Evolutionary conservation across 2,797 vertebrate genomes (phyloP).

Genomic region (Schizopygopsis pylzovi): DNA sequence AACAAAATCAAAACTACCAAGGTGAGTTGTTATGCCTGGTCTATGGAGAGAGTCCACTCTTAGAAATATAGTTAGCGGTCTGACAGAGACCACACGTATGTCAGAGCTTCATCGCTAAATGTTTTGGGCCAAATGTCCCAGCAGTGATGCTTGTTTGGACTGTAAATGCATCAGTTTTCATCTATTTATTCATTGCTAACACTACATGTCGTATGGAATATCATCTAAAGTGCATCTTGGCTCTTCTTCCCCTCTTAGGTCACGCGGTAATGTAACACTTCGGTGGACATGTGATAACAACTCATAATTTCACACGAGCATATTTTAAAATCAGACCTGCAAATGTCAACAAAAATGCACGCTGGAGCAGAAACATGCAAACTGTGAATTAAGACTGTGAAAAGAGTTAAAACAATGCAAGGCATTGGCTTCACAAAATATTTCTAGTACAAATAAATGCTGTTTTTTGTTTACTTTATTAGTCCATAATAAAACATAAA

Average conservation of each 20-base stretch:
- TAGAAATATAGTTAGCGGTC: conserved; percentile 17
- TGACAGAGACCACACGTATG: neutral
- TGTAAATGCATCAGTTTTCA: neutral
- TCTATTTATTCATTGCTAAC: conserved; percentile 4
- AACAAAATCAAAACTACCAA: conserved; percentile 83
- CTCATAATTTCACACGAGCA: conserved; percentile 36
- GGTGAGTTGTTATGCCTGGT: conserved; percentile 66
- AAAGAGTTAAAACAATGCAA: neutral
- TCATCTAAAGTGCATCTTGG: conserved; percentile 17
- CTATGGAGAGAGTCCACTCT: neutral
- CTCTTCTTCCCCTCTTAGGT: conserved; percentile 15
- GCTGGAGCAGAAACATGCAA: neutral
- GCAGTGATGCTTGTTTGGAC: neutral
- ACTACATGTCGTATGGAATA: conserved; percentile 2
- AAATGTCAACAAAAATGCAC: conserved; percentile 37
- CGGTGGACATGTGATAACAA: conserved; percentile 34
- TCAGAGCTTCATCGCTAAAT: conserved; percentile 13
- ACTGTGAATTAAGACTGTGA: conserved; percentile 1
- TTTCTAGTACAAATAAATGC: neutral
- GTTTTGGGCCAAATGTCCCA: neutral
- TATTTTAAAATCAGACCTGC: conserved; percentile 38
- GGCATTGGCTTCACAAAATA: neutral
- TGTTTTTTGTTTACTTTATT: neutral
- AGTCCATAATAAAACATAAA: neutral
- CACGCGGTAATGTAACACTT: conserved; percentile 28